These are phyloP conservation scores for Rhabdomys pumilio DNA, from an alignment of 2,797 vertebrate species.

Conservation along the genomic window DNA sequence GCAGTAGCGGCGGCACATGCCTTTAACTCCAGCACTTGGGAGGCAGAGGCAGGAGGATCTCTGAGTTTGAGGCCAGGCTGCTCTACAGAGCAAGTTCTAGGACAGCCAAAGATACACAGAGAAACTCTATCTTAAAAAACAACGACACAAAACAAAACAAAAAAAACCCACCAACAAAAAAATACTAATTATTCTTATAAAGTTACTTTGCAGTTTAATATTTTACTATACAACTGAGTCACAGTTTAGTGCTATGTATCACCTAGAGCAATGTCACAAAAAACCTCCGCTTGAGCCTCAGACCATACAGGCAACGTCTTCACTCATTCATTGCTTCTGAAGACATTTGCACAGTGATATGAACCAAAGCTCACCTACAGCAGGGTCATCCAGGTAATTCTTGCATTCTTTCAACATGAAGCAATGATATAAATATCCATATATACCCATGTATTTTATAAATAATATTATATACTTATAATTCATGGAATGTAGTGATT, in stretches of 20 bases:
- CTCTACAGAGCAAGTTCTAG: neutral
- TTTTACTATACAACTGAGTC: neutral
- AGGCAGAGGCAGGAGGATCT: neutral
- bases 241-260: neutral
- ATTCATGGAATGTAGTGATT: constrained; percentile 9
- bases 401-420: neutral
- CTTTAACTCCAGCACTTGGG: neutral
- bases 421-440: constrained; percentile 12
- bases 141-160: neutral
- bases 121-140: neutral
- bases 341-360: neutral
- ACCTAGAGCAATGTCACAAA: neutral
- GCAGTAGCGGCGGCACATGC: neutral
- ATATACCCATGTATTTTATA: neutral
- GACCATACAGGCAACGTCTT: neutral
- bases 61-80: neutral
- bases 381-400: neutral
- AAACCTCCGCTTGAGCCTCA: neutral
- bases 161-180: neutral
- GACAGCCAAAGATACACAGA: neutral
- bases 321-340: neutral
- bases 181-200: neutral
- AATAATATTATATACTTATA: neutral
- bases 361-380: neutral
- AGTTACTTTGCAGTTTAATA: neutral